Evolutionary conservation across 2,888 invertebrate species (phyloP).

Genomic region (Blera fallax): DNA sequence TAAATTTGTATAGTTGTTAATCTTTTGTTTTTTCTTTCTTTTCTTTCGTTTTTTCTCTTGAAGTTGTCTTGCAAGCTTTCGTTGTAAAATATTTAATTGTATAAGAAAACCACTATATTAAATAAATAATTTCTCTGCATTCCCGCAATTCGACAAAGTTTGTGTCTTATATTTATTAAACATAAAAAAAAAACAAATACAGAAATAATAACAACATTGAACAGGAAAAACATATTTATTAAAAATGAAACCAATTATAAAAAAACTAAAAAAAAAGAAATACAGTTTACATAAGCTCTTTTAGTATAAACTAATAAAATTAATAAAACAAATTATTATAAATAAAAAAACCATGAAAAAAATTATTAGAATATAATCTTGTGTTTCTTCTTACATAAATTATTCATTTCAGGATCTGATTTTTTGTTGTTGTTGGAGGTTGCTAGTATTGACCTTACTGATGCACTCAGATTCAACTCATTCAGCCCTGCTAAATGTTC

Average conservation of each 20-base stretch:
- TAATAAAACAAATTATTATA: conserved; percentile 69
- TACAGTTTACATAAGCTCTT: conserved; percentile 73
- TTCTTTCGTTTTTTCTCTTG: conserved; percentile 1
- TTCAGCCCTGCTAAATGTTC: no score
- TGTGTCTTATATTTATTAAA: conserved; percentile 66
- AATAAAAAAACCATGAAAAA: conserved; percentile 74
- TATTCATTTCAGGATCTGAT: no score
- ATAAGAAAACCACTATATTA: not conserved
- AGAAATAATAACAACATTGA: conserved; percentile 45
- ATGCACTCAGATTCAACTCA: no score
- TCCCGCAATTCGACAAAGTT: conserved; percentile 64
- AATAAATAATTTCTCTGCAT: conserved; percentile 42
- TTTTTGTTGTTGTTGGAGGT: no score
- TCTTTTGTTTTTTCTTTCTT: conserved; percentile 3
- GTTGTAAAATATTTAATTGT: conserved; percentile 41
- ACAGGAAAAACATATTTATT: conserved; percentile 42
- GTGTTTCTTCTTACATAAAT: not conserved
- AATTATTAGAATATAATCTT: conserved; percentile 58
- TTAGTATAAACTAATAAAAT: conserved; percentile 67
- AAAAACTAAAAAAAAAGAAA: conserved; percentile 47
- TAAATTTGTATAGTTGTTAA: conserved; percentile 10
- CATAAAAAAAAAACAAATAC: conserved; percentile 21
- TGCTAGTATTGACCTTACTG: no score
- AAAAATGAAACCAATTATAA: conserved; percentile 5
- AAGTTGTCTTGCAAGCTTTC: conserved; percentile 44